phyloP scores from a whole-genome alignment of 30 jellyfish, hydroid and myxozoan species.

The Haliclystus octoradiatus region DNA sequence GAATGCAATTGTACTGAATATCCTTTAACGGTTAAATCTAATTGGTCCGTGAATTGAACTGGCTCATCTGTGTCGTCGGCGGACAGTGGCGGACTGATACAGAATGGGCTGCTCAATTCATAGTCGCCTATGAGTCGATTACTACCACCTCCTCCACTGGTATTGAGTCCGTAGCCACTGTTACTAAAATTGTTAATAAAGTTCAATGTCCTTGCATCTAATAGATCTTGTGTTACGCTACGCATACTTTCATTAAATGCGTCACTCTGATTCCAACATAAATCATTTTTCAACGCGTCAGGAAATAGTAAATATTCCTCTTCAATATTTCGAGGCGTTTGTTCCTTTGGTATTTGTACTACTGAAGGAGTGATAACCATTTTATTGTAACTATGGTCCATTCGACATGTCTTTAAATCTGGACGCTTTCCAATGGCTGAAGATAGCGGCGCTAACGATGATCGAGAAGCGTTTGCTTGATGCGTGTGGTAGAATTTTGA shows the following conservation, averaged over 20 bases:
- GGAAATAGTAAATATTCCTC: constrained; percentile 40
- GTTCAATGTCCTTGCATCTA: constrained; percentile 61
- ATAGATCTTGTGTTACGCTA: constrained; percentile 69
- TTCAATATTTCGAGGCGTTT: constrained; percentile 20
- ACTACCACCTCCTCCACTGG: constrained; percentile 7
- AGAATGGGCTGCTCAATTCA: constrained; percentile 75
- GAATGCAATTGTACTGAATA: constrained; percentile 67
- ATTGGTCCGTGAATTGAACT: constrained; percentile 65
- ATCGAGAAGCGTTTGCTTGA: too few relatives aligned
- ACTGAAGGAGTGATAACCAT: constrained; percentile 9
- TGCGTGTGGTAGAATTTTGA: too few relatives aligned
- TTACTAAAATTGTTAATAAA: constrained; percentile 16
- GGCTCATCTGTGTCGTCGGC: constrained; percentile 57
- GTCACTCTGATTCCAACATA: constrained; percentile 75
- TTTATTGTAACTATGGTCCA: constrained; percentile 39
- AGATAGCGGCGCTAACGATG: constrained; percentile 3
- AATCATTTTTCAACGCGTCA: constrained; percentile 74
- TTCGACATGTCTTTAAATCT: constrained; percentile 21
- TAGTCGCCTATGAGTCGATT: constrained; percentile 33
- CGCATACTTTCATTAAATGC: constrained; percentile 78
- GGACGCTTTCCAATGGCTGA: neutral
- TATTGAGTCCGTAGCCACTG: constrained; percentile 32
- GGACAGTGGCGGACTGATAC: constrained; percentile 91
- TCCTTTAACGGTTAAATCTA: constrained; percentile 79
- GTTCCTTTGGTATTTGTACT: constrained; percentile 13